Percentiles rank a stretch among this genome's conserved stretches.
phyloP scores from a whole-genome alignment of 2,888 invertebrate genomes.

The Trisateles emortualis region DNA sequence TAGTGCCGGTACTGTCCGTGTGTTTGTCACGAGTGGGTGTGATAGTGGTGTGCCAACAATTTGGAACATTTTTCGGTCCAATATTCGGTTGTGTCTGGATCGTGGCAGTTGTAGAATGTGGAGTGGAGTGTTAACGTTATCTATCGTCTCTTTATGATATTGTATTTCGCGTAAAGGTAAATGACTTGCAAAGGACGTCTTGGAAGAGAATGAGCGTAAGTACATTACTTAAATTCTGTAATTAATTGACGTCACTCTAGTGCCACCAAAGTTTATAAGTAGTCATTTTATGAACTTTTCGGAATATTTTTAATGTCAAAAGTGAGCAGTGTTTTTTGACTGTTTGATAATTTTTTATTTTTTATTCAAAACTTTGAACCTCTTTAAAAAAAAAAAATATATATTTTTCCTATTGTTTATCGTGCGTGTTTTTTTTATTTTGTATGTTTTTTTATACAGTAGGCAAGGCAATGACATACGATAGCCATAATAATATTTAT shows the following conservation, averaged over 20 bases:
- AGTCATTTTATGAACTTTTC: background rate
- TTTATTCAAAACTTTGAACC: no score
- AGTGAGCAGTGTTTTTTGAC: no score
- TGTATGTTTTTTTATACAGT: background rate
- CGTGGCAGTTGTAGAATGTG: constrained; percentile 48
- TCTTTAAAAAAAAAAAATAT: no score
- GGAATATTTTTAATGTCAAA: background rate
- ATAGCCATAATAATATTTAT: constrained; percentile 8
- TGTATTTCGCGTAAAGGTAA: constrained; percentile 46
- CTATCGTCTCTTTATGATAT: constrained; percentile 51
- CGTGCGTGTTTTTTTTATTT: background rate
- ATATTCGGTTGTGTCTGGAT: constrained; percentile 46
- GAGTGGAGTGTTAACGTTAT: constrained; percentile 40
- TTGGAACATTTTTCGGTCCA: constrained; percentile 46
- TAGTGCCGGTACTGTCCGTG: constrained; percentile 26
- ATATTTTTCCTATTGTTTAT: background rate
- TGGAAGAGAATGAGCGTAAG: constrained; percentile 75
- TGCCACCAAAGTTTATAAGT: background rate
- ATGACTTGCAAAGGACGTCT: constrained; percentile 46
- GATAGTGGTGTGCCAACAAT: constrained; percentile 29
- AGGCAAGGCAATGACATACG: background rate
- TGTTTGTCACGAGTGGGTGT: constrained; percentile 33
- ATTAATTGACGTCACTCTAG: background rate
- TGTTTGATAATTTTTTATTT: no score
- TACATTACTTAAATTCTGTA: constrained; percentile 31